phyloP scores from a whole-genome alignment of 2,888 invertebrate genomes.

The Eumacrocentrus americanus region DNA sequence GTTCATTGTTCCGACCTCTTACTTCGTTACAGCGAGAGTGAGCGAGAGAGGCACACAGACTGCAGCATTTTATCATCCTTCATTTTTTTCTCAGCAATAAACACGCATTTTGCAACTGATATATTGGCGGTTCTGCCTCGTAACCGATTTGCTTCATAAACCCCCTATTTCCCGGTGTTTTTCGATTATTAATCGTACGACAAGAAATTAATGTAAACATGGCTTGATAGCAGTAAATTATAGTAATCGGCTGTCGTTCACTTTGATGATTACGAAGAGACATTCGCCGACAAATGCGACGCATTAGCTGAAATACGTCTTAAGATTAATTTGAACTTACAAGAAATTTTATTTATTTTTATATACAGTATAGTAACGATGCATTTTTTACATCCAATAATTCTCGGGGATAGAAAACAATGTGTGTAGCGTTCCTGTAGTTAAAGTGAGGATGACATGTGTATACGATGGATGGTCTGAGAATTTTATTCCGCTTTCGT shows the following conservation, averaged over 20 bases:
- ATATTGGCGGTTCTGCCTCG: constrained; percentile 22
- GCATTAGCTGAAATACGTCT: constrained; percentile 28
- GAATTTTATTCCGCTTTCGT: constrained; percentile 36
- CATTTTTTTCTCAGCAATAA: constrained; percentile 40
- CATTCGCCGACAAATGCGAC: constrained; percentile 36
- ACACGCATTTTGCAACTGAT: constrained; percentile 43
- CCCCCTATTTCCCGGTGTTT: constrained; percentile 38
- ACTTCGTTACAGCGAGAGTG: constrained; percentile 20
- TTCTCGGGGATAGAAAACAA: too few relatives aligned
- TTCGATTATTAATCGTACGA: constrained; percentile 55
- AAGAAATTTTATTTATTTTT: not conserved
- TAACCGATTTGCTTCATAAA: constrained; percentile 25
- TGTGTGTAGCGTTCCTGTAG: too few relatives aligned
- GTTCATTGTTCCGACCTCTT: constrained; percentile 54
- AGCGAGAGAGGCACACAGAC: not conserved
- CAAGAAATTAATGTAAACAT: constrained; percentile 57
- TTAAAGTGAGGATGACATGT: too few relatives aligned
- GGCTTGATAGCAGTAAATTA: constrained; percentile 54
- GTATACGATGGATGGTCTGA: constrained; percentile 12
- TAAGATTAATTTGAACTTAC: constrained; percentile 9
- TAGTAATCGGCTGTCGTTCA: constrained; percentile 43
- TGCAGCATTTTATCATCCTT: not conserved
- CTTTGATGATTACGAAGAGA: constrained; percentile 35
- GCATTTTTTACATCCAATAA: too few relatives aligned
- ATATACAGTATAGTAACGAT: too few relatives aligned